Evolutionary conservation across 2,888 invertebrate genomes (phyloP).

Genomic region (Willowsia nigromaculata): DNA sequence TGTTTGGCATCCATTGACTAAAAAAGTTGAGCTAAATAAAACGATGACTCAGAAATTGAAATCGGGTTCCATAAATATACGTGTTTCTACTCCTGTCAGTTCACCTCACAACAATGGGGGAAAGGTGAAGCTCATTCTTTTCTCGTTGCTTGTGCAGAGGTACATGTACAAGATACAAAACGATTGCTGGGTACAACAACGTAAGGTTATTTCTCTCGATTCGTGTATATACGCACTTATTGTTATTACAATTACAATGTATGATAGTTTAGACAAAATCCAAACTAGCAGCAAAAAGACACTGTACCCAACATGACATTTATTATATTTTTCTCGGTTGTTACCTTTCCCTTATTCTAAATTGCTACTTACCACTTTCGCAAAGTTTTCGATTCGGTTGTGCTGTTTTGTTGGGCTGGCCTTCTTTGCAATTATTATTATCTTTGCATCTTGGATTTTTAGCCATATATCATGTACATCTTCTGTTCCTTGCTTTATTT

Average conservation of each 20-base stretch:
- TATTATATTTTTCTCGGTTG: constrained; percentile 7
- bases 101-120: constrained; percentile 28
- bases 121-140: not conserved
- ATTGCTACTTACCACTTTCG: not conserved
- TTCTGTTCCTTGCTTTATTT: constrained; percentile 16
- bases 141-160: not conserved
- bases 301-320: constrained; percentile 1
- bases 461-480: constrained; percentile 34
- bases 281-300: constrained; percentile 25
- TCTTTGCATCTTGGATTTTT: constrained; percentile 14
- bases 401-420: constrained; percentile 7
- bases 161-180: not conserved
- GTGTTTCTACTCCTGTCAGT: not conserved
- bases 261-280: constrained; percentile 20
- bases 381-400: not conserved
- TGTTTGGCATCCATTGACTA: constrained; percentile 38
- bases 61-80: constrained; percentile 62
- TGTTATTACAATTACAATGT: not conserved
- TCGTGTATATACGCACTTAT: not conserved
- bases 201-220: too few relatives aligned
- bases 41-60: constrained; percentile 72
- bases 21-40: constrained; percentile 65
- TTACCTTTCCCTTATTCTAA: not conserved
- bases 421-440: constrained; percentile 39
- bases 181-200: not conserved